A percentile compares a stretch with the other conserved stretches of the same genome.
These are phyloP conservation scores for Stegophylla sp. DNA, from an alignment of 2,888 invertebrate genomes.

Conservation along the genomic window DNA sequence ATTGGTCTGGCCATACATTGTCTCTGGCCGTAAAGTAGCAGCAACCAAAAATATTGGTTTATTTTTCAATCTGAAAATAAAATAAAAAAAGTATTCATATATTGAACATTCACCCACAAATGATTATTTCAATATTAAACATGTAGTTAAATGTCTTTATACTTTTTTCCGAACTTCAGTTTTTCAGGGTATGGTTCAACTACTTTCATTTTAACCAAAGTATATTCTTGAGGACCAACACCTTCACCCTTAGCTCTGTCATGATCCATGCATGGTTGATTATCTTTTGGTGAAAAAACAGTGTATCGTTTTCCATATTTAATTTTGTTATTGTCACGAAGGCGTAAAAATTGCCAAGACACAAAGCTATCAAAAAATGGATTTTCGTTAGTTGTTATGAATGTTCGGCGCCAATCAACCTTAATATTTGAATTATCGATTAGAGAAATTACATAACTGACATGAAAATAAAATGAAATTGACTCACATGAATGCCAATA, in stretches of 20 bases:
- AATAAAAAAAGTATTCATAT: not conserved
- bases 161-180: constrained; percentile 69
- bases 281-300: constrained; percentile 93
- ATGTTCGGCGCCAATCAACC: constrained; percentile 98
- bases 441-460: not conserved
- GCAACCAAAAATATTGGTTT: constrained; percentile 85
- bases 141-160: constrained; percentile 14
- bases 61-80: constrained; percentile 67
- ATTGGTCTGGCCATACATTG: constrained; percentile 99
- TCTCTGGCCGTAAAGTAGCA: constrained; percentile 97
- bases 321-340: constrained; percentile 86
- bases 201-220: constrained; percentile 90
- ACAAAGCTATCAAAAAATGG: constrained; percentile 98
- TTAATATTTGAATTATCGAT: constrained; percentile 18
- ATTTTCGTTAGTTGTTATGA: constrained; percentile 97
- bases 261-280: constrained; percentile 99
- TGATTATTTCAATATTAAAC: constrained; percentile 1
- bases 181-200: constrained; percentile 75
- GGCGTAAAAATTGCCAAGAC: constrained; percentile 90
- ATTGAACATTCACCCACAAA: not conserved
- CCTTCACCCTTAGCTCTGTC: constrained; percentile 96
- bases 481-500: constrained; percentile 86
- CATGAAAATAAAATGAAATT: constrained; percentile 1
- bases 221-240: constrained; percentile 97
- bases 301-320: constrained; percentile 97